Evolutionary conservation across 2,888 invertebrate genomes (phyloP).

Genomic region (Entomobrya proxima): DNA sequence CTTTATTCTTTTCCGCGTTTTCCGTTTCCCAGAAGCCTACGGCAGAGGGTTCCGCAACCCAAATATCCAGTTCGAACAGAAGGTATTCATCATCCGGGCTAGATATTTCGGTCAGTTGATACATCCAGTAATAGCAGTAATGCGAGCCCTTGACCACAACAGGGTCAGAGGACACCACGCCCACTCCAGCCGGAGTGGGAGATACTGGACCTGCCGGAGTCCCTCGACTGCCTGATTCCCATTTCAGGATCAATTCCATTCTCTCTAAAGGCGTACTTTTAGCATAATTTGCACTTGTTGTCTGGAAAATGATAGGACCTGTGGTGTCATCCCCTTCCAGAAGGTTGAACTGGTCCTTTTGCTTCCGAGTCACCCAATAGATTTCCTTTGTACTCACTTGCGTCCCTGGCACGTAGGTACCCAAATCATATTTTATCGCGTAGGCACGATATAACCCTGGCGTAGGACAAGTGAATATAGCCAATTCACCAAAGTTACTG

Average conservation of each 20-base stretch:
- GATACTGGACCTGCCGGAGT: background rate
- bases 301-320: no score
- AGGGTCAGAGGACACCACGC: slow-evolving; percentile 38
- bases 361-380: background rate
- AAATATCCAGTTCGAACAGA: slow-evolving; percentile 17
- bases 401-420: background rate
- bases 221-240: background rate
- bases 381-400: background rate
- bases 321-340: background rate
- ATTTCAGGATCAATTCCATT: background rate
- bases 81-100: background rate
- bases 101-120: background rate
- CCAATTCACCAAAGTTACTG: slow-evolving; percentile 19
- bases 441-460: slow-evolving; percentile 27
- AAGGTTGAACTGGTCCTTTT: background rate
- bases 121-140: slow-evolving; percentile 64
- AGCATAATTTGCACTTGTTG: background rate
- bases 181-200: background rate
- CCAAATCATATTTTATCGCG: background rate
- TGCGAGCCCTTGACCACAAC: background rate
- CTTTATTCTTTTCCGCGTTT: background rate
- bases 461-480: slow-evolving; percentile 25
- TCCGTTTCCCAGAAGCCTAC: background rate
- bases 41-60: slow-evolving; percentile 52
- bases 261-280: background rate